Evolutionary conservation across 2,113 vertebrate species (phyloP), one percentile per base, ranked within the genome.

Genomic region (Lepus europaeus): DNA sequence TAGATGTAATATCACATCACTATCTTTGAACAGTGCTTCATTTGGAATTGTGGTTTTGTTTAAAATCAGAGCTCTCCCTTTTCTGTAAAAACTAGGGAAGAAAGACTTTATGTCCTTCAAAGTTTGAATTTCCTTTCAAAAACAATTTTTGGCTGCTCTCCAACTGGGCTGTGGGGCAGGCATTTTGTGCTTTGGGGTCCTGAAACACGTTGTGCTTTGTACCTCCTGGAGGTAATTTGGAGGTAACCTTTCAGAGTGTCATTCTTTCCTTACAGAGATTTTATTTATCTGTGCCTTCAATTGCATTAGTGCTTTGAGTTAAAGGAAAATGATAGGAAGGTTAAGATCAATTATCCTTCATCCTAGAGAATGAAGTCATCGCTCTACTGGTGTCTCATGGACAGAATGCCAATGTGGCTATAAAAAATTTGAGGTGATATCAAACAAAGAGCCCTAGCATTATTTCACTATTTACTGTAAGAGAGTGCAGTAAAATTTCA

Each of bases 301-400:
- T 93, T 88, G 85, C 93, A 78, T 92, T 79, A 90, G 59, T 61
- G 87, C 78, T 66, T 66, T 78, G 79, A 83, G 64, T 88, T 89
- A 81, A 88, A 93, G 78, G 64, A 56, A 72, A 94, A 56, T 20
- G 77, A 68, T 72, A 73, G 92, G 64, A 95, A 94, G 95, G 95
- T 82, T 92, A 74, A 92, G 95, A 93, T 82, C 95, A 63, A 68
- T 90, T 85, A 66, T 59, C 87, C 92, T 90, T 84, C 92, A 69
- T 93, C 49, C 66, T 36, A 5, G 72, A 81, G 90, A 86, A 95
- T 97, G 97, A 97, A 97, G 96, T 97, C 97, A 97, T 96, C 31
- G 9, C 78, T 94, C 2, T n/a, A 22, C 78, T 91, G 9, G 0
- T 56, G 76, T 76, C 92, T 83, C 87, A 59, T 29, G 83, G 88